Conservation (phyloP, 1,140 invertebrate species). For the Bombus fervidus region DNA sequence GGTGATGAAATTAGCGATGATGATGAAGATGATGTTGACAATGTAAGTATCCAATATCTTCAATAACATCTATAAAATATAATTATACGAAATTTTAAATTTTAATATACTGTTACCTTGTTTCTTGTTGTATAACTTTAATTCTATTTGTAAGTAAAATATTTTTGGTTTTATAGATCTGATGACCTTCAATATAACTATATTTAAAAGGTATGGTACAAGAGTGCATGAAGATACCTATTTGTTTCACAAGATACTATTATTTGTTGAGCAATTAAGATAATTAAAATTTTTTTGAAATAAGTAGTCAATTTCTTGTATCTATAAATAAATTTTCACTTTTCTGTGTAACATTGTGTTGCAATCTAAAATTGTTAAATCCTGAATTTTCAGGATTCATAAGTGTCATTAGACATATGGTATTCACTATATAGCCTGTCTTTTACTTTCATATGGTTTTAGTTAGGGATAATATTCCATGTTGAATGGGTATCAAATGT, state of each 20-base stretch:
- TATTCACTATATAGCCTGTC: conserved; percentile 28
- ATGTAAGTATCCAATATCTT: conserved; percentile 76
- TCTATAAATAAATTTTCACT: conserved; percentile 74
- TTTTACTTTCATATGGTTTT: conserved; percentile 23
- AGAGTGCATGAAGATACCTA: conserved; percentile 49
- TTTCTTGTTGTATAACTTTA: not conserved
- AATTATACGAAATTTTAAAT: not conserved
- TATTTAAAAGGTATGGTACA: conserved; percentile 57
- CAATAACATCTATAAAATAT: not conserved
- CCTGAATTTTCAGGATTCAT: conserved; percentile 40
- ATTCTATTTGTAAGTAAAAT: conserved; percentile 19
- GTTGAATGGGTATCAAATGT: not conserved
- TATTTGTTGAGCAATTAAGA: conserved; percentile 34
- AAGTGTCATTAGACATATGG: conserved; percentile 37
- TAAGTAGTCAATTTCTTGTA: conserved; percentile 67
- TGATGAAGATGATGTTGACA: conserved; percentile 93
- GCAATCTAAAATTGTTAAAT: conserved; percentile 46
- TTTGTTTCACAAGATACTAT: conserved; percentile 58
- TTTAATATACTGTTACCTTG: not conserved
- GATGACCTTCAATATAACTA: conserved; percentile 67
- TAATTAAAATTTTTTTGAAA: conserved; percentile 48
- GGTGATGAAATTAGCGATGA: conserved; percentile 95
- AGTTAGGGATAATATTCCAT: not conserved
- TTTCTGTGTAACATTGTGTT: conserved; percentile 64
- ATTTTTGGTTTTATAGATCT: conserved; percentile 73